Conservation (phyloP, 2,888 invertebrate species). For the Oscheius sp. region DNA sequence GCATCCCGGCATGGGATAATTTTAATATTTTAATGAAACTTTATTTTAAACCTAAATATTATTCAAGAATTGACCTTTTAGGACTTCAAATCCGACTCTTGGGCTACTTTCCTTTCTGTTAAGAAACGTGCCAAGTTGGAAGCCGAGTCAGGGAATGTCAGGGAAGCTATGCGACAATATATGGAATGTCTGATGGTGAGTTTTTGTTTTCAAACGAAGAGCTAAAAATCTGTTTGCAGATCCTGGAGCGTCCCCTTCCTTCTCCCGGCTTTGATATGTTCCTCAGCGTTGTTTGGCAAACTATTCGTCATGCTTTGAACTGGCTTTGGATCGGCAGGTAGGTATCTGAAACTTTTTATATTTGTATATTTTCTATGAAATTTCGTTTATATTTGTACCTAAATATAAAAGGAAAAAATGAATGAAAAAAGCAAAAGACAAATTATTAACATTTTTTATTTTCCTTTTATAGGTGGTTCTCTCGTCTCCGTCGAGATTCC, state of each 20-base stretch:
- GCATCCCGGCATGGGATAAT: too few relatives aligned
- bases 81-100: conserved; percentile 56
- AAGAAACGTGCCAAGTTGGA: conserved; percentile 54
- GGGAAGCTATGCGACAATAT: conserved; percentile 65
- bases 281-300: conserved; percentile 56
- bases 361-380: too few relatives aligned
- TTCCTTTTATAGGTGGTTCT: conserved; percentile 29
- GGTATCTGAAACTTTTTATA: background rate
- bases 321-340: conserved; percentile 67
- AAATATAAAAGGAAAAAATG: too few relatives aligned
- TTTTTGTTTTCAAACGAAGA: background rate
- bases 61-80: background rate
- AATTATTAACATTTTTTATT: background rate
- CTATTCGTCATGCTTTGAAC: conserved; percentile 64
- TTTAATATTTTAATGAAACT: background rate
- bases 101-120: conserved; percentile 57
- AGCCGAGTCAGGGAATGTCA: conserved; percentile 56
- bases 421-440: too few relatives aligned
- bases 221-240: conserved; percentile 33
- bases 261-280: conserved; percentile 59
- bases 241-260: conserved; percentile 63
- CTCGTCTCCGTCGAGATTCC: conserved; percentile 41
- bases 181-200: conserved; percentile 58
- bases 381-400: too few relatives aligned
- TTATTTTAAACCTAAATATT: background rate